Conservation (phyloP, 2,113 vertebrate species). For the Larimichthys crocea region DNA sequence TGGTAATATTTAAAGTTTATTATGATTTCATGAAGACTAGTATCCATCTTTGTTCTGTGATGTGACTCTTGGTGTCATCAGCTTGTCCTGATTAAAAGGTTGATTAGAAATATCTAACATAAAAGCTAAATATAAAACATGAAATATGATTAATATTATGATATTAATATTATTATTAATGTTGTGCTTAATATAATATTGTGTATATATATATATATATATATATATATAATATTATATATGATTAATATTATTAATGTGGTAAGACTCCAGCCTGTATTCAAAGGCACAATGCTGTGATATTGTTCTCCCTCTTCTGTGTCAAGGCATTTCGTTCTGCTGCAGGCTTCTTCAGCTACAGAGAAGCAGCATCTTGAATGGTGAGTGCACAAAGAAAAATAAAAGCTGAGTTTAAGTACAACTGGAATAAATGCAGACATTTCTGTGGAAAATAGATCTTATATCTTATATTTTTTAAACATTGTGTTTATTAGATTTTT, state of each 20-base stretch:
- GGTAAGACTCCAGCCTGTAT: background rate
- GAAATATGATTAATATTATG: background rate
- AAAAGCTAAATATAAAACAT: background rate
- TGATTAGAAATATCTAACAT: too few relatives aligned
- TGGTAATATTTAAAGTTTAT: too few relatives aligned
- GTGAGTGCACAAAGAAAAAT: constrained; percentile 82
- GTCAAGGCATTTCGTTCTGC: constrained; percentile 95
- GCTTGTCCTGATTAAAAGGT: constrained; percentile 7
- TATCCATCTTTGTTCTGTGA: background rate
- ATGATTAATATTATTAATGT: background rate
- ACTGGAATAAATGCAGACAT: too few relatives aligned
- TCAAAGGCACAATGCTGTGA: constrained; percentile 18
- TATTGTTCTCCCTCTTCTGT: constrained; percentile 81
- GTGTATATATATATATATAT: too few relatives aligned
- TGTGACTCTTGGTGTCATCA: background rate
- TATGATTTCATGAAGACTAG: background rate
- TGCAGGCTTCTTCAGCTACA: constrained; percentile 90
- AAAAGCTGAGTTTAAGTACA: too few relatives aligned
- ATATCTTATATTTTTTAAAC: too few relatives aligned
- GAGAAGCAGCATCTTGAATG: constrained; percentile 92
- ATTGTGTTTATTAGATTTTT: too few relatives aligned
- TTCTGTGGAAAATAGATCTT: too few relatives aligned
- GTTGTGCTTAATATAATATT: too few relatives aligned
- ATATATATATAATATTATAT: too few relatives aligned
- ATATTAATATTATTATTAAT: too few relatives aligned